Evolutionary conservation across 2,888 invertebrate genomes (phyloP).

Genomic region (Pteria penguin): DNA sequence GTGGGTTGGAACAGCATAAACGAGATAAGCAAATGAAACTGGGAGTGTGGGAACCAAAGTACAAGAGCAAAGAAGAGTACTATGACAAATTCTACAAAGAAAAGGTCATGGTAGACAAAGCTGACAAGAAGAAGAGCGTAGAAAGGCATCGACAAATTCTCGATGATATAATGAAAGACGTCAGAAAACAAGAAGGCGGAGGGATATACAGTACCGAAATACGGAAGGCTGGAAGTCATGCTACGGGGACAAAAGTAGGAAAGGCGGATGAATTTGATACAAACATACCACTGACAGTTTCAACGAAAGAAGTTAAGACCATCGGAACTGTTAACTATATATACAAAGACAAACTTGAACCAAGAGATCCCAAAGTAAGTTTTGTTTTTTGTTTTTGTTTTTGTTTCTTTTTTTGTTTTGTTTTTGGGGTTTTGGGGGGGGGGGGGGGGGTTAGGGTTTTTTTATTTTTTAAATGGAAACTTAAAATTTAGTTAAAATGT

Average conservation of each 20-base stretch:
- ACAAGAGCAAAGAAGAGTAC: constrained; percentile 3
- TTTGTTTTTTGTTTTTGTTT: not conserved
- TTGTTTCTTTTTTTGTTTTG: not conserved
- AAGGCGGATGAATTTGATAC: constrained; percentile 43
- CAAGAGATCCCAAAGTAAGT: not conserved
- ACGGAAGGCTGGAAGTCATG: constrained; percentile 37
- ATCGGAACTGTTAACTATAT: not conserved
- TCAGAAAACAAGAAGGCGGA: constrained; percentile 34
- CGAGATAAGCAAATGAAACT: not conserved
- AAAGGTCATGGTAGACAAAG: constrained; percentile 23
- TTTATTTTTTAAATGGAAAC: constrained; percentile 7
- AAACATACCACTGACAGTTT: constrained; percentile 22
- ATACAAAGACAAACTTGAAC: not conserved
- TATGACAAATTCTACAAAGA: constrained; percentile 25
- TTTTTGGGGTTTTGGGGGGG: not conserved
- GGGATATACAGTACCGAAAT: constrained; percentile 31
- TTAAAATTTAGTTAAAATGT: no score
- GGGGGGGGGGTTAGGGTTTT: no score
- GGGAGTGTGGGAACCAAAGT: not conserved
- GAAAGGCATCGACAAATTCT: not conserved
- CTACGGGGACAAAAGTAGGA: constrained; percentile 41
- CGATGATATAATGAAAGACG: constrained; percentile 9
- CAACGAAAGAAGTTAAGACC: not conserved
- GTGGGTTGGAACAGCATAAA: not conserved
- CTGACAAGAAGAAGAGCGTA: constrained; percentile 27